phyloP scores from a whole-genome alignment of 1,140 invertebrate genomes.

The Coptotermes formosanus region DNA sequence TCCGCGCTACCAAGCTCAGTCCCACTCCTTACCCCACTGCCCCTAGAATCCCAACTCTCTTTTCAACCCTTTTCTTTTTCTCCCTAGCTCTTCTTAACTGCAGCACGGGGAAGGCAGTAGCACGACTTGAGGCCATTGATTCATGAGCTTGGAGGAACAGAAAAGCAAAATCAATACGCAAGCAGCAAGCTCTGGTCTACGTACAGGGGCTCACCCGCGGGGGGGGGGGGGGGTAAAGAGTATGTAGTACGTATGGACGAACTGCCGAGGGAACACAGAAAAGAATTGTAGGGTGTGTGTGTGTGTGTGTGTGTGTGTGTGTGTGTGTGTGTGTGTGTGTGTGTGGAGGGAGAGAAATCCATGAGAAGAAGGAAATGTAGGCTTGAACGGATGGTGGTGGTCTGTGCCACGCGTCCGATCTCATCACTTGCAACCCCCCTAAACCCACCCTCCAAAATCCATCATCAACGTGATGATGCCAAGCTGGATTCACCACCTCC shows the following conservation, averaged over 20 bases:
- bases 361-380: slow-evolving; percentile 4
- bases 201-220: neutral
- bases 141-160: slow-evolving; percentile 33
- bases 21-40: slow-evolving; percentile 8
- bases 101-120: slow-evolving; percentile 23
- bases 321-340: no score
- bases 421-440: neutral
- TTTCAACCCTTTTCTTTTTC: slow-evolving; percentile 36
- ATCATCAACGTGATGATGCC: neutral
- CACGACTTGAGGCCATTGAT: slow-evolving; percentile 33
- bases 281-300: slow-evolving; percentile 41
- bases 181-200: slow-evolving; percentile 25
- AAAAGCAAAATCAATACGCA: slow-evolving; percentile 33
- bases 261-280: slow-evolving; percentile 33
- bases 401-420: neutral
- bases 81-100: slow-evolving; percentile 32
- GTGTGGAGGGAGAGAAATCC: neutral
- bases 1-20: neutral
- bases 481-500: neutral
- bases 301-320: slow-evolving; percentile 39
- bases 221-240: slow-evolving; percentile 21
- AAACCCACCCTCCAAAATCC: neutral
- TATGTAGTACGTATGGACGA: neutral
- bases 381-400: neutral
- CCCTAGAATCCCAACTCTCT: slow-evolving; percentile 28